Evolutionary conservation across 2,888 invertebrate genomes (phyloP).

Genomic region (Dioctria linearis): DNA sequence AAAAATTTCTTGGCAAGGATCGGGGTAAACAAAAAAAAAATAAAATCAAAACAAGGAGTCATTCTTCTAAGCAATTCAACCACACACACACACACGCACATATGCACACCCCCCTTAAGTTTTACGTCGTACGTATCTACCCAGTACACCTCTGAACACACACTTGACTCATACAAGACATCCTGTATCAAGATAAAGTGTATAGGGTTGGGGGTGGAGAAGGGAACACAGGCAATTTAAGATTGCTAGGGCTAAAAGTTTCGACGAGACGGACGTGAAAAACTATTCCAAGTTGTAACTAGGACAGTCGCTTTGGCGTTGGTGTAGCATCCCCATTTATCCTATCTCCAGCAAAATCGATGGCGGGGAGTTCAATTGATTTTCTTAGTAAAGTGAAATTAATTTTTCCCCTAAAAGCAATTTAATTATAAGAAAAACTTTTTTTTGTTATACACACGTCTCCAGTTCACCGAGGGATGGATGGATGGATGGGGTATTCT

Average conservation of each 20-base stretch:
- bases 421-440: conserved; percentile 58
- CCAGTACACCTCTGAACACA: not conserved
- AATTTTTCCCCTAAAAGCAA: conserved; percentile 58
- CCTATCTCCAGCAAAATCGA: conserved; percentile 55
- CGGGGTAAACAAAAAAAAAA: conserved; percentile 11
- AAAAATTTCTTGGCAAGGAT: conserved; percentile 41
- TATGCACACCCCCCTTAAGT: not conserved
- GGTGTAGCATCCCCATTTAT: conserved; percentile 34
- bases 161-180: not conserved
- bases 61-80: not conserved
- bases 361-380: conserved; percentile 57
- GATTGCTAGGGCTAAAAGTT: conserved; percentile 23
- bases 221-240: not conserved
- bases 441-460: conserved; percentile 9
- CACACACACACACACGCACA: not conserved
- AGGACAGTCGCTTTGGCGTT: conserved; percentile 29
- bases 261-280: conserved; percentile 17
- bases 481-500: not conserved
- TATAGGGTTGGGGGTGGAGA: not conserved
- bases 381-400: conserved; percentile 58
- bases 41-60: conserved; percentile 37
- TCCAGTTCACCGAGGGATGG: not conserved
- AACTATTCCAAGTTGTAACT: conserved; percentile 45
- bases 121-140: too few species aligned
- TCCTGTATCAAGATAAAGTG: conserved; percentile 14